These are phyloP conservation scores for Amorpha juglandis DNA, from an alignment of 2,888 invertebrate species.

Conservation along the genomic window DNA sequence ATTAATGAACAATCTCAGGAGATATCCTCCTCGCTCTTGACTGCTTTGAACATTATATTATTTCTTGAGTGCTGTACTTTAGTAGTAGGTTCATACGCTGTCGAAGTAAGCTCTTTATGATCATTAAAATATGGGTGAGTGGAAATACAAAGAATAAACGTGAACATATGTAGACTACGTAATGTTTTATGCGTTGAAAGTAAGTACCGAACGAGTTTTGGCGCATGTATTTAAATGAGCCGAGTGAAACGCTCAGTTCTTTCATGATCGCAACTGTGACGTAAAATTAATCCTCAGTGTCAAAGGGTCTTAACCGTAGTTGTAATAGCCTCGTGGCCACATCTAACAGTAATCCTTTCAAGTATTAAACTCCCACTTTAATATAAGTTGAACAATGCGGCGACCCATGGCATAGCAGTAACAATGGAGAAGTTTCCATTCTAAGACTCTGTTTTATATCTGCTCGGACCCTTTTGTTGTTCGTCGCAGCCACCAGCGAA, in stretches of 20 bases:
- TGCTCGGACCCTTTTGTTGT: conserved; percentile 64
- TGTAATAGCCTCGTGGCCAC: conserved; percentile 65
- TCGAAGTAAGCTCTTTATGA: background rate
- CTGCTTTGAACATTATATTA: too few relatives aligned
- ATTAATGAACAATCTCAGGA: too few relatives aligned
- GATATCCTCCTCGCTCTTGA: too few relatives aligned
- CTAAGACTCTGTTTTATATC: conserved; percentile 74
- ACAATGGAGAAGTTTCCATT: conserved; percentile 78
- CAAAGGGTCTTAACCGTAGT: conserved; percentile 48
- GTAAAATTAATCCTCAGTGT: conserved; percentile 57
- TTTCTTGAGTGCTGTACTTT: background rate
- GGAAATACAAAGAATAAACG: background rate
- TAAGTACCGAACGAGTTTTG: background rate
- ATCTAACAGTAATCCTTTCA: conserved; percentile 74
- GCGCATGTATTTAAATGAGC: background rate
- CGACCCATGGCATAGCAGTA: conserved; percentile 68
- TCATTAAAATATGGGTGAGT: background rate
- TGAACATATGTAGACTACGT: background rate
- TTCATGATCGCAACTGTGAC: conserved; percentile 33
- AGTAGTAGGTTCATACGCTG: too few relatives aligned
- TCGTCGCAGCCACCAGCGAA: conserved; percentile 41
- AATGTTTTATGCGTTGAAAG: background rate
- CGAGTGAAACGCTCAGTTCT: background rate
- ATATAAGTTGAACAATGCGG: conserved; percentile 79
- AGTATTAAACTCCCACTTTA: conserved; percentile 77